A percentile compares a stretch with the other conserved stretches of the same genome.
Conservation (phyloP, 2,888 invertebrate species). For the Prosopocoilus inquinatus region DNA sequence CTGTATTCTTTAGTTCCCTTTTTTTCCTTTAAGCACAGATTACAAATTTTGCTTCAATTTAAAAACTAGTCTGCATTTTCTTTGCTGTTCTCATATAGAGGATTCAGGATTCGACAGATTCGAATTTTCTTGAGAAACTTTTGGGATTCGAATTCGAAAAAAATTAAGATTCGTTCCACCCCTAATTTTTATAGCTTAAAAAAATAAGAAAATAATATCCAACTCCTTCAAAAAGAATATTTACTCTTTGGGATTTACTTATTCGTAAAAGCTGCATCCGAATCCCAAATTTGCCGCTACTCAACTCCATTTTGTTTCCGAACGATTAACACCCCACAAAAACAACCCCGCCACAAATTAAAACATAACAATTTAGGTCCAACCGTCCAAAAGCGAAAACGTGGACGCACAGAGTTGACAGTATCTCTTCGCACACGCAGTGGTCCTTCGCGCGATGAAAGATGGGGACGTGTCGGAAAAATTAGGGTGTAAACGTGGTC, state of each 20-base stretch:
- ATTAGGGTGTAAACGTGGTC: conserved; percentile 14
- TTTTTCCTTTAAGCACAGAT: no score
- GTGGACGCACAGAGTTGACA: background rate
- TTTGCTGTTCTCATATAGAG: no score
- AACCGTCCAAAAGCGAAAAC: background rate
- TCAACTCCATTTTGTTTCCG: conserved; percentile 25
- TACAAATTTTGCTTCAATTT: no score
- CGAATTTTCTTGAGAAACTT: no score
- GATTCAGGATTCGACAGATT: no score
- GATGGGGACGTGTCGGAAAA: conserved; percentile 26
- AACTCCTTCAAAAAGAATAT: background rate
- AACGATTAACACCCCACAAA: conserved; percentile 22
- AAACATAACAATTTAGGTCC: conserved; percentile 24
- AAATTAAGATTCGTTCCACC: background rate
- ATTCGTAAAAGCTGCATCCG: no score
- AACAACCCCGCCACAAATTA: conserved; percentile 21
- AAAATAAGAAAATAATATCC: background rate
- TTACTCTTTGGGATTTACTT: background rate
- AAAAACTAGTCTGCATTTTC: no score
- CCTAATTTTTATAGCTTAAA: background rate
- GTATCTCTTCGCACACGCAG: background rate
- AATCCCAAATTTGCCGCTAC: no score
- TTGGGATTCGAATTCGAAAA: no score
- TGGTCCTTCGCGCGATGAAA: conserved; percentile 17
- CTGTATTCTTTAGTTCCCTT: no score